A percentile compares a stretch with the other conserved stretches of the same genome.
These are phyloP conservation scores for Atrina japonica DNA, from an alignment of 2,888 invertebrate genomes.

Conservation along the genomic window DNA sequence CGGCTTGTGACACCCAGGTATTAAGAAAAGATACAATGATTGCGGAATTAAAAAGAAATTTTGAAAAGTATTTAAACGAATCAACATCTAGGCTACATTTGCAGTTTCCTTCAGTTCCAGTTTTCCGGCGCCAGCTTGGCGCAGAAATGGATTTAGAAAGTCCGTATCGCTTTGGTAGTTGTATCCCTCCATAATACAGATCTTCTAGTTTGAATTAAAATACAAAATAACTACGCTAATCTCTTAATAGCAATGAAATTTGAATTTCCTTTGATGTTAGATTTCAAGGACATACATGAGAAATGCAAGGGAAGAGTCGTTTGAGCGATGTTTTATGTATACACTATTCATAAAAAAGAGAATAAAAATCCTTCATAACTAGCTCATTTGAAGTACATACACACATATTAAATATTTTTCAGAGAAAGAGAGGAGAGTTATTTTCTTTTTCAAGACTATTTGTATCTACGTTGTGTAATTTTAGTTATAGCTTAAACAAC, in stretches of 20 bases:
- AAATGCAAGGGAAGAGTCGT: background rate
- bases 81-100: slow-evolving; percentile 11
- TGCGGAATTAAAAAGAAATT: slow-evolving; percentile 11
- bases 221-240: slow-evolving; percentile 26
- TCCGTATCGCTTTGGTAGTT: background rate
- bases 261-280: slow-evolving; percentile 4
- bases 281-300: slow-evolving; percentile 5
- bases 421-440: too few species aligned
- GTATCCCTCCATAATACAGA: slow-evolving; percentile 4
- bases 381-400: too few species aligned
- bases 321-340: too few species aligned
- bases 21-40: too few species aligned
- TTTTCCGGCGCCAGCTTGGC: slow-evolving; percentile 16
- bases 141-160: slow-evolving; percentile 10
- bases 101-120: slow-evolving; percentile 1
- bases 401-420: too few species aligned
- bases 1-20: too few species aligned
- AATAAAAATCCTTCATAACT: too few species aligned
- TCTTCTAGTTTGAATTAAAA: slow-evolving; percentile 22
- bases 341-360: too few species aligned
- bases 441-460: too few species aligned
- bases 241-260: slow-evolving; percentile 17
- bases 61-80: slow-evolving; percentile 13
- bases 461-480: too few species aligned
- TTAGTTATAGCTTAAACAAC: too few species aligned